Conservation (phyloP, 2,888 invertebrate species). For the Orchestes rusci region DNA sequence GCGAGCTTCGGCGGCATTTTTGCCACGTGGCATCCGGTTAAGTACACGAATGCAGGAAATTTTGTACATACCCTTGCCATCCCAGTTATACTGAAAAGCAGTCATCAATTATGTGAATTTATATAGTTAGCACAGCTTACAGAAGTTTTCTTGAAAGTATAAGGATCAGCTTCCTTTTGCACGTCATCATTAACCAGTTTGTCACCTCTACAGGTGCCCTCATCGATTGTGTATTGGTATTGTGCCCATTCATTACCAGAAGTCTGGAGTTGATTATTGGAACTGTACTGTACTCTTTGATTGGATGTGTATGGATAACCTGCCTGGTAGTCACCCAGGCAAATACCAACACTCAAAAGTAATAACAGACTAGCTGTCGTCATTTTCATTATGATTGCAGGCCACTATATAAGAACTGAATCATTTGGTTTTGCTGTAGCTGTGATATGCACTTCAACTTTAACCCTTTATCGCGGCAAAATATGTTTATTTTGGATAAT, state of each 20-base stretch:
- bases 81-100: conserved; percentile 20
- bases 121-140: too few relatives aligned
- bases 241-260: conserved; percentile 19
- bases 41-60: conserved; percentile 14
- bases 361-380: too few relatives aligned
- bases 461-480: too few relatives aligned
- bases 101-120: too few relatives aligned
- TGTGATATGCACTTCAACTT: too few relatives aligned
- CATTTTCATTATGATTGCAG: too few relatives aligned
- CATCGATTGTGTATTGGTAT: conserved; percentile 11
- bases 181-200: conserved; percentile 21
- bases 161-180: conserved; percentile 9
- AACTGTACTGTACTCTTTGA: not conserved
- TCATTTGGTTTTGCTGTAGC: too few relatives aligned
- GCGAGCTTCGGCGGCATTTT: conserved; percentile 16
- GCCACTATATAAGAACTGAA: too few relatives aligned
- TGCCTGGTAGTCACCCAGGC: conserved; percentile 2
- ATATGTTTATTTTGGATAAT: too few relatives aligned
- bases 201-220: conserved; percentile 13
- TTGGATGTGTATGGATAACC: not conserved
- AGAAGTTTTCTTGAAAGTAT: conserved; percentile 18
- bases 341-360: too few relatives aligned
- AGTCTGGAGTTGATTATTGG: conserved; percentile 5
- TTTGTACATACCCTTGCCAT: conserved; percentile 10
- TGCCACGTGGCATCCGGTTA: conserved; percentile 14